These are phyloP conservation scores for Patiria miniata DNA, from an alignment of 35 echinoderm and acorn worm species.

Conservation along the genomic window DNA sequence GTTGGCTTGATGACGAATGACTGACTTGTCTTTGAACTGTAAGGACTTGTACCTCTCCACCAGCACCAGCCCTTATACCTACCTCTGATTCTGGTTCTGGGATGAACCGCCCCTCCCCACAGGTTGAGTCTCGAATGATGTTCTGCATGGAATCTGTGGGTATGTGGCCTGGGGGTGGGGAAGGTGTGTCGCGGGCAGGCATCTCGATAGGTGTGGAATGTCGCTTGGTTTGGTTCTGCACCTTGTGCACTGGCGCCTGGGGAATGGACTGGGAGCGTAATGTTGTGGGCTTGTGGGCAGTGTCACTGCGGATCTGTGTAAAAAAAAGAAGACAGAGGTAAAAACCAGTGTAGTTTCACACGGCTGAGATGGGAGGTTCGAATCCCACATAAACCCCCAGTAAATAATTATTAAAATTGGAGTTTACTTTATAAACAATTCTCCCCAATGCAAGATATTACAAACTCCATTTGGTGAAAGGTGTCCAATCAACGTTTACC, in stretches of 20 bases:
- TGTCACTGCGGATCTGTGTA: constrained; percentile 26
- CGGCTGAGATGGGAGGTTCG: no score
- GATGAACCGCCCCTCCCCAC: constrained; percentile 44
- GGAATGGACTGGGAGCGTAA: constrained; percentile 48
- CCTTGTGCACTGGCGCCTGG: background rate
- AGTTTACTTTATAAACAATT: no score
- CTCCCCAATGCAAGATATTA: no score
- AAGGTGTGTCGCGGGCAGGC: constrained; percentile 42
- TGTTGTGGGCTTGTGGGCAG: constrained; percentile 19
- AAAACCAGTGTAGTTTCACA: background rate
- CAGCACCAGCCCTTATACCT: background rate
- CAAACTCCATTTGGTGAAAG: no score
- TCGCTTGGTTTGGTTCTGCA: constrained; percentile 11
- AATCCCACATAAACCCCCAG: no score
- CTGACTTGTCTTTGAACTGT: no score
- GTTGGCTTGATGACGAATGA: no score
- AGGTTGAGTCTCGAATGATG: constrained; percentile 14
- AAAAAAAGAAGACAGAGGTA: background rate
- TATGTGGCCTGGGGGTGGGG: constrained; percentile 45
- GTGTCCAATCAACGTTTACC: no score
- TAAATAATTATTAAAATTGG: no score
- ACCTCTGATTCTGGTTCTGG: constrained; percentile 50
- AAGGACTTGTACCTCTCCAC: no score
- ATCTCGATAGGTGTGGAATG: constrained; percentile 46
- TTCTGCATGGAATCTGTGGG: constrained; percentile 17